Conservation (phyloP, 2,888 invertebrate genomes). For the Lepidochrysops patricia region DNA sequence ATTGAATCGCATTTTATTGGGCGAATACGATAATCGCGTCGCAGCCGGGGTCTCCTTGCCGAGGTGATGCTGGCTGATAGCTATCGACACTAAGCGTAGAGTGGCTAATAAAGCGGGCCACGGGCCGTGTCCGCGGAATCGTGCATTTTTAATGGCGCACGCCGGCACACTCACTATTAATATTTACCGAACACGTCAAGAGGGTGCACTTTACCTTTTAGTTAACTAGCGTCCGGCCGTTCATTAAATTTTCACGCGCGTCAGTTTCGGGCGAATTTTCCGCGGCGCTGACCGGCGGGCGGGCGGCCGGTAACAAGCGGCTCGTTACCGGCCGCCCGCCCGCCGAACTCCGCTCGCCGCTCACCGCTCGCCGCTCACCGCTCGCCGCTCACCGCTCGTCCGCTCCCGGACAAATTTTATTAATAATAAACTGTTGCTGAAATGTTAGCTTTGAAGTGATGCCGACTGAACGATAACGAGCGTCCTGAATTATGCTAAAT, state of each 20-base stretch:
- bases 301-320: constrained; percentile 39
- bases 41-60: constrained; percentile 32
- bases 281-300: constrained; percentile 68
- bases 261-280: constrained; percentile 74
- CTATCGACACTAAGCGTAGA: constrained; percentile 41
- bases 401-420: constrained; percentile 63
- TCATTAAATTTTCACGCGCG: constrained; percentile 76
- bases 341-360: constrained; percentile 18
- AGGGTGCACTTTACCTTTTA: constrained; percentile 76
- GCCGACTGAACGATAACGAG: constrained; percentile 69
- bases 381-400: constrained; percentile 12
- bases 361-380: constrained; percentile 26
- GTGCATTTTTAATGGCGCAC: constrained; percentile 72
- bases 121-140: constrained; percentile 63
- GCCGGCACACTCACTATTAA: constrained; percentile 72
- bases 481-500: constrained; percentile 68
- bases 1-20: constrained; percentile 63
- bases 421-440: constrained; percentile 73
- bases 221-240: constrained; percentile 75
- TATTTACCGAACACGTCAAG: constrained; percentile 75
- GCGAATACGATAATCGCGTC: constrained; percentile 53
- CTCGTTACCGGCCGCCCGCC: constrained; percentile 41
- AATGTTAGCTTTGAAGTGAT: constrained; percentile 67
- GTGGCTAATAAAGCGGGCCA: constrained; percentile 55
- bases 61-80: constrained; percentile 29